Evolutionary conservation across 2,888 invertebrate species (phyloP).

Genomic region (Branchellion lobata): DNA sequence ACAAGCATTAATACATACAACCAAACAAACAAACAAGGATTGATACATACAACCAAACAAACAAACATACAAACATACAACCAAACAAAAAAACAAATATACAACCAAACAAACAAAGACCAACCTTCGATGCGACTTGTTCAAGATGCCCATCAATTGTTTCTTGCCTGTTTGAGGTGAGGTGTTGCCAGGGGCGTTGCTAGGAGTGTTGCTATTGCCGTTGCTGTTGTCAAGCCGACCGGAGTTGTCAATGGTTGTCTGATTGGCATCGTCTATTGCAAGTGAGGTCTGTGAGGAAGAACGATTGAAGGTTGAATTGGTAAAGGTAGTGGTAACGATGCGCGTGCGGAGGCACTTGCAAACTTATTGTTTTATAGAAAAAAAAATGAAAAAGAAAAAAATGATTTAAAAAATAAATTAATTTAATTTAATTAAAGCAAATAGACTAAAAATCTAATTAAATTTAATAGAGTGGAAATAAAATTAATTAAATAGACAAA

Average conservation of each 20-base stretch:
- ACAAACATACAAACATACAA: too few species aligned
- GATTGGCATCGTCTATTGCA: constrained; percentile 47
- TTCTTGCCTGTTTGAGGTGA: constrained; percentile 43
- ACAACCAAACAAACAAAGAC: too few species aligned
- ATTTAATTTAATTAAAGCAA: background rate
- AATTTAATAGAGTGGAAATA: background rate
- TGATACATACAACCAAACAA: too few species aligned
- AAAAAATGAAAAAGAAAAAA: background rate
- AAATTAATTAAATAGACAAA: background rate
- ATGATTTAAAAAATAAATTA: background rate
- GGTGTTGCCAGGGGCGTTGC: background rate
- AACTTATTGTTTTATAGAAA: too few species aligned
- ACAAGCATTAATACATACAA: too few species aligned
- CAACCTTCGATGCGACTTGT: constrained; percentile 36
- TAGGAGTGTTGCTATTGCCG: background rate
- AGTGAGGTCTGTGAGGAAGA: constrained; percentile 12
- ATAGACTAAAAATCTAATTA: background rate
- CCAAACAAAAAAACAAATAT: too few species aligned
- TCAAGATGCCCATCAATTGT: constrained; percentile 48
- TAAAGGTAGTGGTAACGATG: too few species aligned
- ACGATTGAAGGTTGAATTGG: background rate
- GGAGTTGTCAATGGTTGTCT: constrained; percentile 25
- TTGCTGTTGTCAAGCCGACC: background rate
- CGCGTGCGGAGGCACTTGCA: too few species aligned
- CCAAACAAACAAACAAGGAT: too few species aligned